These are phyloP conservation scores for Didymodactylos carnosus DNA, from an alignment of 2,888 invertebrate species.

Conservation along the genomic window DNA sequence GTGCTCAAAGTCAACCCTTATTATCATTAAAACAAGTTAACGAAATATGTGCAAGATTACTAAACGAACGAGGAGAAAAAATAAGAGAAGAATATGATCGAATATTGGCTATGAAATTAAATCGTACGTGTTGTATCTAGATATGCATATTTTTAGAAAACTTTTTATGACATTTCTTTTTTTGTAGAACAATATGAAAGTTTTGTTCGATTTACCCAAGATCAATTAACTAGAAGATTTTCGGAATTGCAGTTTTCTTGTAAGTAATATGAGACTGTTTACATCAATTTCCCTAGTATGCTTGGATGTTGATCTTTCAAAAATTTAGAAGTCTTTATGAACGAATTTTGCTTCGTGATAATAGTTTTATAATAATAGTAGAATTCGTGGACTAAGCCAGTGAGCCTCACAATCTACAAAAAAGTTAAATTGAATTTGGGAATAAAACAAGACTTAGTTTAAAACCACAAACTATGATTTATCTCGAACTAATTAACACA, in stretches of 20 bases:
- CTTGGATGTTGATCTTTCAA: no score
- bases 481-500: no score
- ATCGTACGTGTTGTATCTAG: conserved; percentile 34
- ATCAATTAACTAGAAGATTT: conserved; percentile 68
- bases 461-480: no score
- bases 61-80: conserved; percentile 78
- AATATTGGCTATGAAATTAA: conserved; percentile 71
- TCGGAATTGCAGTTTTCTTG: conserved; percentile 22
- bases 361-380: no score
- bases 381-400: no score
- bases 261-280: no score
- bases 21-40: conserved; percentile 49
- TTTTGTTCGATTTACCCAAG: conserved; percentile 90
- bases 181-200: conserved; percentile 78
- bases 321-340: no score
- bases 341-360: no score
- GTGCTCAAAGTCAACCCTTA: background rate
- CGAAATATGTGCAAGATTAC: conserved; percentile 85
- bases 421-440: no score
- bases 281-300: no score
- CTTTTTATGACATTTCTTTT: background rate
- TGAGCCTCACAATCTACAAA: no score
- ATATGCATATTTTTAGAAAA: background rate
- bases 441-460: no score
- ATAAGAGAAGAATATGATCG: conserved; percentile 82